Evolutionary conservation across 2,797 vertebrate genomes (phyloP), one percentile per base, ranked within the genome.

Genomic region (Margarornis squamiger): DNA sequence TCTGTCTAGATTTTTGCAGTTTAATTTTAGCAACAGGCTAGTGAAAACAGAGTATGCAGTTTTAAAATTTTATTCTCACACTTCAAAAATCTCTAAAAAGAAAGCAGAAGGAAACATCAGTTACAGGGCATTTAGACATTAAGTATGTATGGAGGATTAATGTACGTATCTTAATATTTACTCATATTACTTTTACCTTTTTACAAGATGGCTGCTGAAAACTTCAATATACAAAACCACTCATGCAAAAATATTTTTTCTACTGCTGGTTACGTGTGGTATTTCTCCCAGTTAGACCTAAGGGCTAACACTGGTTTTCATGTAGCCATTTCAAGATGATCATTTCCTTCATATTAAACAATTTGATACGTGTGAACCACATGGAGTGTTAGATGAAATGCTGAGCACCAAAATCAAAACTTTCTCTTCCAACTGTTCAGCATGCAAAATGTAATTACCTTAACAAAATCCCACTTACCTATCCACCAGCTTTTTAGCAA

Each of bases 401-500:
- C 16, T 48, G 27, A 85, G 29, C 49, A 74, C 16, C 34, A 46
- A 90, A 93, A 93, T 26, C 1, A 89, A 82, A 34, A 8, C 2
- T 45, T 26, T 63, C 54, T 51, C 27, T 76, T 19, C 15, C n/a
- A 91, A 51, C 4, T 30, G 29, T 67, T 92, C 55, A 71, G 46
- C 38, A 59, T 23, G 39, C 38, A 67, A 58, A 79, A 22, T 0
- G 0, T 58, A 59, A 75, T 36, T 58, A 82, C 15, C 8, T 3
- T 61, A 81, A 78, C 3, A 80, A 86, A 94, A 66, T 15, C 3
- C 3, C 6, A 91, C 97, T 95, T 96, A 99, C 99, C 98, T 98
- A 97, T 99, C 99, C 3, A 98, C 98, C 39, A 99, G 98, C 76
- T 99, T 99, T 97, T 99, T 99, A 27, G 99, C 99, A 43, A 99